Conservation (phyloP, 1,140 invertebrate species). For the Probaryconus sp. region DNA sequence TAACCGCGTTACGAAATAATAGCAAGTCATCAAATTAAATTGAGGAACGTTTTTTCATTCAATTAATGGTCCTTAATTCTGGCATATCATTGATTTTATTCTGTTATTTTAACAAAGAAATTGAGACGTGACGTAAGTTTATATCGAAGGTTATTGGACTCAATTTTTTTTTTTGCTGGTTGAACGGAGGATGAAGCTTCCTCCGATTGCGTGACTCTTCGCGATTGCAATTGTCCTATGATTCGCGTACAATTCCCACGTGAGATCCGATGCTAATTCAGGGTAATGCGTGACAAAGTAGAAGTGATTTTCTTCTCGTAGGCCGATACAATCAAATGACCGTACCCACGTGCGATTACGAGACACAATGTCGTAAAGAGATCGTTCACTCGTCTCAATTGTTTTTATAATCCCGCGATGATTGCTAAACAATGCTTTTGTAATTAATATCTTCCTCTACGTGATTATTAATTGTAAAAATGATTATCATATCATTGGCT, state of each 20-base stretch:
- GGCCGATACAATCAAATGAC: conserved; percentile 47
- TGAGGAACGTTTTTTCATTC: too few relatives aligned
- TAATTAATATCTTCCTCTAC: conserved; percentile 24
- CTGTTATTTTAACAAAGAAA: conserved; percentile 5
- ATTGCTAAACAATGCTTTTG: conserved; percentile 21
- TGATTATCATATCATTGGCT: too few relatives aligned
- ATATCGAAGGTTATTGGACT: conserved; percentile 3
- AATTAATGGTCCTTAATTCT: too few relatives aligned
- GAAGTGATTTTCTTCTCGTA: conserved; percentile 44
- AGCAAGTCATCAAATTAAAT: too few relatives aligned
- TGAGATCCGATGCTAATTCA: conserved; percentile 11
- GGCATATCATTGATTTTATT: background rate
- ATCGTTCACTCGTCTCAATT: conserved; percentile 33
- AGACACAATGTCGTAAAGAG: conserved; percentile 1
- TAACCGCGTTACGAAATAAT: too few relatives aligned
- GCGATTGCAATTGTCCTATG: conserved; percentile 18
- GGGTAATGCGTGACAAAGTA: conserved; percentile 31
- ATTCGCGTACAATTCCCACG: conserved; percentile 34
- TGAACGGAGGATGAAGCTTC: conserved; percentile 1
- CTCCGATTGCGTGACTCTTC: conserved; percentile 27
- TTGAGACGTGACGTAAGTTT: background rate
- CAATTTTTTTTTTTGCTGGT: conserved; percentile 19
- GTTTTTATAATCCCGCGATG: conserved; percentile 20
- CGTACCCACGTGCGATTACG: conserved; percentile 51
- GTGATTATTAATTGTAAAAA: conserved; percentile 29